A percentile compares a stretch with the other conserved stretches of the same genome.
Conservation (phyloP, 2,113 vertebrate species). For the Dromaius novaehollandiae region DNA sequence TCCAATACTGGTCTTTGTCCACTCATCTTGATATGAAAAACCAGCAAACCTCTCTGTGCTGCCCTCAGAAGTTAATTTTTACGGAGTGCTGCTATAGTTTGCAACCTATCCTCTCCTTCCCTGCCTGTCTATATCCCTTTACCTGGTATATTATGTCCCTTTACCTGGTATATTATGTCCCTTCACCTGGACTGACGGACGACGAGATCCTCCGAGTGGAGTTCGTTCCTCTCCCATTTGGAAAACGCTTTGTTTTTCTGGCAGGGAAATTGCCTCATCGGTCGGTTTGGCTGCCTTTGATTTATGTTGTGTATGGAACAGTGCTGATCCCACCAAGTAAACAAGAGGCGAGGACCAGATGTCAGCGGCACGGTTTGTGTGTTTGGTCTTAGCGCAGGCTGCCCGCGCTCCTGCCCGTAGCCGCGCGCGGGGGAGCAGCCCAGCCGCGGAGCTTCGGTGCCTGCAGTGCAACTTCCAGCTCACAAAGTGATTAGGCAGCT, state of each 20-base stretch:
- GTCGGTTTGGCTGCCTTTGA: accelerated
- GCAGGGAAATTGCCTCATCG: not conserved
- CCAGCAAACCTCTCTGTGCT: not conserved
- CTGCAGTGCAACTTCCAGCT: not conserved
- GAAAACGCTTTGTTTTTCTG: not conserved
- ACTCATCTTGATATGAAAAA: not conserved
- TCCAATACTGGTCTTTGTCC: not conserved
- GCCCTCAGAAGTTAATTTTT: not conserved
- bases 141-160: not conserved
- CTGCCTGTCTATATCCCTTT: not conserved
- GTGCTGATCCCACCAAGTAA: accelerated
- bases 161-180: not conserved
- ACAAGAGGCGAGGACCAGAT: not conserved
- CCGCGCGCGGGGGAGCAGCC: not conserved
- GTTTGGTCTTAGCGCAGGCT: not conserved
- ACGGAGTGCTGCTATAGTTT: not conserved
- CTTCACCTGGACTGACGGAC: not conserved
- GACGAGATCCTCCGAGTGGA: not conserved
- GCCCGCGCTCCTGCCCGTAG: not conserved
- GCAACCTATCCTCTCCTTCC: not conserved
- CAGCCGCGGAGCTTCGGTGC: not conserved
- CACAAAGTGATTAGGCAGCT: not conserved
- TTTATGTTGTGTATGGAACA: not conserved
- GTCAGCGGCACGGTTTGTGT: accelerated
- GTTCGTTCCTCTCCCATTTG: not conserved